phyloP scores from a whole-genome alignment of 2,797 vertebrate species.

The Etheostoma perlongum region DNA sequence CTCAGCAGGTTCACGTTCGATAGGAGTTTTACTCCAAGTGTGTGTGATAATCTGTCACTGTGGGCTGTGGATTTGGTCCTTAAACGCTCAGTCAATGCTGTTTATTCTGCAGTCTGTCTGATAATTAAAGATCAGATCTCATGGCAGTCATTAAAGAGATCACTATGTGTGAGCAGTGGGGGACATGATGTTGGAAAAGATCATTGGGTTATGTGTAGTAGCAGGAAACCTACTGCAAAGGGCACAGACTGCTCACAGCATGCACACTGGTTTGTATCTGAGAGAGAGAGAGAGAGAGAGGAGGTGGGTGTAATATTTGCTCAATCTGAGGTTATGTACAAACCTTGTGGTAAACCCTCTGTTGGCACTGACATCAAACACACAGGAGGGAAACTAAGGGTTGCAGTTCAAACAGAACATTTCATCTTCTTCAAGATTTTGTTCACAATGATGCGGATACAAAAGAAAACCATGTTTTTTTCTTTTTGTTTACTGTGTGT shows the following conservation, averaged over 20 bases:
- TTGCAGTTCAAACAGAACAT: constrained; percentile 51
- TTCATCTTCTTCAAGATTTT: constrained; percentile 31
- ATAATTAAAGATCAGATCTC: constrained; percentile 67
- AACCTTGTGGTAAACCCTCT: constrained; percentile 34
- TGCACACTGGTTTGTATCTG: constrained; percentile 32
- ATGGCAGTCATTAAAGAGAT: constrained; percentile 57
- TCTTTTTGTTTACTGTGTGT: not conserved
- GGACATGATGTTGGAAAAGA: constrained; percentile 49
- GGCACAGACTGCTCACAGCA: constrained; percentile 59
- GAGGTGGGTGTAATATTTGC: constrained; percentile 36
- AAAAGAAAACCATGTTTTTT: not conserved
- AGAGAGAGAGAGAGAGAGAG: not conserved
- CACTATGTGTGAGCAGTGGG: constrained; percentile 30
- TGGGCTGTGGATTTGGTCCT: constrained; percentile 40
- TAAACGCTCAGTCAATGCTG: constrained; percentile 14
- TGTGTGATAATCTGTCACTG: constrained; percentile 18
- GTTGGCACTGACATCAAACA: constrained; percentile 28
- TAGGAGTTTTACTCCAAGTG: constrained; percentile 13
- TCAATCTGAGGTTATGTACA: constrained; percentile 41
- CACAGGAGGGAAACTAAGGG: constrained; percentile 27
- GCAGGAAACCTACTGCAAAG: constrained; percentile 60
- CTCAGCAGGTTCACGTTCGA: constrained; percentile 25
- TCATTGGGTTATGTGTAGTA: constrained; percentile 56
- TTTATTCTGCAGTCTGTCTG: constrained; percentile 49
- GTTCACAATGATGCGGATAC: constrained; percentile 16